These are phyloP conservation scores for Hippopotamyrus pictus DNA, from an alignment of 2,797 vertebrate species.

Conservation along the genomic window DNA sequence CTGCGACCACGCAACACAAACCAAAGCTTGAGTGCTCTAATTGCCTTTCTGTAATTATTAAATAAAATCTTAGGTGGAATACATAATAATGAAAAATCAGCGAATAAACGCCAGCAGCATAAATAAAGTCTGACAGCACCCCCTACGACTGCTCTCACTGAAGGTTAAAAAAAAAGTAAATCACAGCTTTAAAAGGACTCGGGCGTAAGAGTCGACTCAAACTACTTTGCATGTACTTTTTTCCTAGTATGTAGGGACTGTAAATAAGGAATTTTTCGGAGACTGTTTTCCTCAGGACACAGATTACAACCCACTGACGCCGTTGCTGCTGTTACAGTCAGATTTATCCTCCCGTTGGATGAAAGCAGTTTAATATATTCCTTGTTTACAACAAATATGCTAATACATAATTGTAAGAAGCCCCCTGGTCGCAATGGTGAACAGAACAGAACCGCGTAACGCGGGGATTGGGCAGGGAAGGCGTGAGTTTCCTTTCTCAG, in stretches of 20 bases:
- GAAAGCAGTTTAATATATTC: constrained; percentile 2
- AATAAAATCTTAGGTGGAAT: background rate
- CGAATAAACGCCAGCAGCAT: background rate
- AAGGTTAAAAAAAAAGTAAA: constrained; percentile 6
- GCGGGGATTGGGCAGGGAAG: background rate
- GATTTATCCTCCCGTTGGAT: background rate
- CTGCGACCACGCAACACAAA: background rate
- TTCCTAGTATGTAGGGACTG: background rate
- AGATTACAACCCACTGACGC: background rate
- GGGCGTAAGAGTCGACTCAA: background rate
- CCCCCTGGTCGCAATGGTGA: background rate
- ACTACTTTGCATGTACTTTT: background rate
- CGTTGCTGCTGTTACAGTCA: background rate
- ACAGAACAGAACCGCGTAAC: background rate
- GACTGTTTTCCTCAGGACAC: background rate
- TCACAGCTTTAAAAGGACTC: background rate
- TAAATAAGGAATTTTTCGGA: background rate
- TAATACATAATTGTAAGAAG: background rate
- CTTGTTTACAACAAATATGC: constrained; percentile 10
- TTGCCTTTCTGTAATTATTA: constrained; percentile 8
- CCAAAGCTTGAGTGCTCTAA: background rate
- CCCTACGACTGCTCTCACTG: background rate
- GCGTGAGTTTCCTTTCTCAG: background rate
- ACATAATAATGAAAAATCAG: background rate
- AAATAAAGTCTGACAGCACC: background rate